Base-by-base conservation (phyloP, 2,113 vertebrate genomes). In the Trichechus manatus region DNA sequence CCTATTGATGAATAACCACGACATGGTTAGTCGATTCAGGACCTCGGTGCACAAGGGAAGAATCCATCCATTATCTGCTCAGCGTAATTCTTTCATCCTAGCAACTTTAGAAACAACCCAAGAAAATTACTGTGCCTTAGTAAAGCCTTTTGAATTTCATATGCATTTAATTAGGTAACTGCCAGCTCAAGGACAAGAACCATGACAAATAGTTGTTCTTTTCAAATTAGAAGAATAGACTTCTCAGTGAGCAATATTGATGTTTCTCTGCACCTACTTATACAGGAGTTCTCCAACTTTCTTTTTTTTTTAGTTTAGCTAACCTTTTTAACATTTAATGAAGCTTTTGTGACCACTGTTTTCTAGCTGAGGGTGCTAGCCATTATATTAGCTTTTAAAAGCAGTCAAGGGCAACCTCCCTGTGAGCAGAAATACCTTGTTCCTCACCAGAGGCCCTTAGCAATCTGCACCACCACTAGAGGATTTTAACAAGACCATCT, bases 151-250 rank as follows among this genome's bases (percentile, higher is more conserved):
- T 98, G 98, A 98, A 99, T 99, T 99, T 99, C 98, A 98, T 98
- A 98, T 98, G 98, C 97, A 98, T 98, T 98, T 98, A 99, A 98
- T 99, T 99, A 99, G 98, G 98, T 98, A 98, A 98, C 98, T 98
- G 98, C 97, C 98, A 98, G 97, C 96, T 98, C 98, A 98, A 98
- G 98, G 98, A 98, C 96, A 93, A 97, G 97, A 98, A 98, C 97
- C 98, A 98, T 98, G 99, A 99, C 98, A 98, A 98, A 99, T 98
- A 98, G 98, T 98, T 98, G 98, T 98, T 99, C 98, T 98, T 98
- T 98, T 97, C 98, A 98, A 98, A 98, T 98, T 97, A 98, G 97
- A 98, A 98, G 98, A 98, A 98, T 97, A 98, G 95, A 98, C 97
- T 98, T 97, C 93, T 98, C 98, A 98, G 97, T 98, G 97, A 98